Evolutionary conservation across 1,140 invertebrate genomes (phyloP).

Genomic region (Belonocnema kinseyi): DNA sequence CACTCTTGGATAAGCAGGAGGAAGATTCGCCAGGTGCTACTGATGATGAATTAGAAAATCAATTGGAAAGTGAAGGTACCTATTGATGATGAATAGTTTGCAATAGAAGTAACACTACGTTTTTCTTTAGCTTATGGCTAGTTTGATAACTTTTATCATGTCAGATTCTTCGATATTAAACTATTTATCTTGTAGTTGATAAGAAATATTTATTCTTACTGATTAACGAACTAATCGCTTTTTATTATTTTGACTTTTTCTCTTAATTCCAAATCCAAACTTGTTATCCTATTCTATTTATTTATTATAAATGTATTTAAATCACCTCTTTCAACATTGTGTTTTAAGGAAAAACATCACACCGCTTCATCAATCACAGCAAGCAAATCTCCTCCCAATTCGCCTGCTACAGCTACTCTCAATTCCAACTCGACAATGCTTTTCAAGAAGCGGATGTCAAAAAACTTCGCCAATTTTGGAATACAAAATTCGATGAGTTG

Average conservation of each 20-base stretch:
- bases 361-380: constrained; percentile 68
- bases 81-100: neutral
- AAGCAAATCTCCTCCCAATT: constrained; percentile 64
- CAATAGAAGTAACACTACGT: too few relatives aligned
- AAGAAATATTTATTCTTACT: too few relatives aligned
- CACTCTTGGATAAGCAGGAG: constrained; percentile 46
- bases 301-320: too few relatives aligned
- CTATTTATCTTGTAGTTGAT: too few relatives aligned
- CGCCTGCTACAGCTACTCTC: constrained; percentile 69
- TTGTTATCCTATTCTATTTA: too few relatives aligned
- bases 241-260: too few relatives aligned
- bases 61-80: constrained; percentile 48
- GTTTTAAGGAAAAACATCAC: constrained; percentile 65
- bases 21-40: constrained; percentile 38
- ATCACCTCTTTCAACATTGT: constrained; percentile 33
- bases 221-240: too few relatives aligned
- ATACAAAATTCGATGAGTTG: constrained; percentile 74
- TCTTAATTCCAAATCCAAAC: too few relatives aligned
- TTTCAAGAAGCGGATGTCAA: constrained; percentile 62
- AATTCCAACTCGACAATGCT: constrained; percentile 63
- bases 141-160: too few relatives aligned
- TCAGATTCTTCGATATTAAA: too few relatives aligned
- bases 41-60: constrained; percentile 40
- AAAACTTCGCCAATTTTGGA: constrained; percentile 71
- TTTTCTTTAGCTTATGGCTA: too few relatives aligned